A percentile compares a stretch with the other conserved stretches of the same genome.
phyloP scores from a whole-genome alignment of 2,797 vertebrate species.

The Cheirogaleus major region DNA sequence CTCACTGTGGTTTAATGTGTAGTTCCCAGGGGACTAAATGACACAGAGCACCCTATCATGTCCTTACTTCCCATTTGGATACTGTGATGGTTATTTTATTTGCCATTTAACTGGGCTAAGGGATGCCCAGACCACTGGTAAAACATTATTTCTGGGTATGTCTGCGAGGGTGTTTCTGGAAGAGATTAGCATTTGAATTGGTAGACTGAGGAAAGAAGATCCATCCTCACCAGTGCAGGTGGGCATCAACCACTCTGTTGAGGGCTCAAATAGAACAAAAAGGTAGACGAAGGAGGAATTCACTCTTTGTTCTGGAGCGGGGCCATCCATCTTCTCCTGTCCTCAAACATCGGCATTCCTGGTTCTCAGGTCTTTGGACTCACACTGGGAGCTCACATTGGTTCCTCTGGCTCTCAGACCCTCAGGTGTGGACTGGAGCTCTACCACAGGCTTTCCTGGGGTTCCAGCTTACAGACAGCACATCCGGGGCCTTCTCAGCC shows the following conservation, averaged over 20 bases:
- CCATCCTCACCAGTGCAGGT: neutral
- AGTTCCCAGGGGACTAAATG: neutral
- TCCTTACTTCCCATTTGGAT: neutral
- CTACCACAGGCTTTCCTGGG: neutral
- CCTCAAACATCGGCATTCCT: neutral
- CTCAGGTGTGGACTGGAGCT: neutral
- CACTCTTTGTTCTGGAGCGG: neutral
- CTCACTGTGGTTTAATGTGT: neutral
- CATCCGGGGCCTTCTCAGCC: neutral
- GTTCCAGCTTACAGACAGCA: neutral
- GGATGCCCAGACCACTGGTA: neutral
- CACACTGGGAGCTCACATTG: too few species aligned
- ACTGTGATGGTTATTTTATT: neutral
- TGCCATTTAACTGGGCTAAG: neutral
- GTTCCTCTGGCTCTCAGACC: neutral
- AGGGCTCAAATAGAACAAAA: neutral
- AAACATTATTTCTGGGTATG: neutral
- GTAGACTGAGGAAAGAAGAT: neutral
- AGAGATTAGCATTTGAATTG: neutral
- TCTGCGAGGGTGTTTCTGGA: neutral
- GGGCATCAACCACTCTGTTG: neutral
- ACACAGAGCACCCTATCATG: neutral
- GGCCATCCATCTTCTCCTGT: neutral
- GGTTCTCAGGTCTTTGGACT: neutral
- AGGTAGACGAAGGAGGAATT: neutral